phyloP scores from a whole-genome alignment of 2,797 vertebrate genomes.

The Astyanax mexicanus region DNA sequence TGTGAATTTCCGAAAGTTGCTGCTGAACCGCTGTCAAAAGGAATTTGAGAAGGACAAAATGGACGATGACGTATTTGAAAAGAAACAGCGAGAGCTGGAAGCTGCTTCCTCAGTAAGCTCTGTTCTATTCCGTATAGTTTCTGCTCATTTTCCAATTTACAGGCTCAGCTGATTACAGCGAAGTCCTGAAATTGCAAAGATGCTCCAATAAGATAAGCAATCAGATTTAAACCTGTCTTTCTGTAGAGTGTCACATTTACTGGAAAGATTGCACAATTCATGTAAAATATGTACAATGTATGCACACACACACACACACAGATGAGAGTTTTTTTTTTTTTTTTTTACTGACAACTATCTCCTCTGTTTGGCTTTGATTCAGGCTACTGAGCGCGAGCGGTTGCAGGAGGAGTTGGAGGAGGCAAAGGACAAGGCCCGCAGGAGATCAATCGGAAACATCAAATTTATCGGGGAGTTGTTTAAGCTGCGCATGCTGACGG shows the following conservation, averaged over 20 bases:
- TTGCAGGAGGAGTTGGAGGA: slow-evolving; percentile 88
- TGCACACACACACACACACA: no score
- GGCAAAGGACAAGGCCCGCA: slow-evolving; percentile 87
- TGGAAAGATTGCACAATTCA: neutral
- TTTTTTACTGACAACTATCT: neutral
- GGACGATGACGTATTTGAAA: slow-evolving; percentile 88
- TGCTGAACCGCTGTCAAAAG: slow-evolving; percentile 90
- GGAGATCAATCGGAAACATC: slow-evolving; percentile 89
- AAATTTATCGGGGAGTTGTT: slow-evolving; percentile 90
- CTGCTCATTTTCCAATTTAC: slow-evolving; percentile 9
- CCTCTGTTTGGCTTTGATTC: neutral
- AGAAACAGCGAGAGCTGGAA: slow-evolving; percentile 88
- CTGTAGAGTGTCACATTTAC: neutral
- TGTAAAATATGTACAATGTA: neutral
- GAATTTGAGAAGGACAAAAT: slow-evolving; percentile 91
- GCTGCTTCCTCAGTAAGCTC: slow-evolving; percentile 67
- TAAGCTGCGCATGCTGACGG: slow-evolving; percentile 89
- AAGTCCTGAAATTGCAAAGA: slow-evolving; percentile 18
- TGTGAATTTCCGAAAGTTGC: slow-evolving; percentile 89
- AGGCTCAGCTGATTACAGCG: neutral
- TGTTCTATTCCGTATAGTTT: neutral
- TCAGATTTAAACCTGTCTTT: neutral
- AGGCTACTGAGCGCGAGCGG: slow-evolving; percentile 82
- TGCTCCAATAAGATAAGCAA: slow-evolving; percentile 14
- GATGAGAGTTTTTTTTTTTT: neutral